A percentile compares a stretch with the other conserved stretches of the same genome.
phyloP scores from a whole-genome alignment of 2,888 invertebrate species.

The Papilio gigon region DNA sequence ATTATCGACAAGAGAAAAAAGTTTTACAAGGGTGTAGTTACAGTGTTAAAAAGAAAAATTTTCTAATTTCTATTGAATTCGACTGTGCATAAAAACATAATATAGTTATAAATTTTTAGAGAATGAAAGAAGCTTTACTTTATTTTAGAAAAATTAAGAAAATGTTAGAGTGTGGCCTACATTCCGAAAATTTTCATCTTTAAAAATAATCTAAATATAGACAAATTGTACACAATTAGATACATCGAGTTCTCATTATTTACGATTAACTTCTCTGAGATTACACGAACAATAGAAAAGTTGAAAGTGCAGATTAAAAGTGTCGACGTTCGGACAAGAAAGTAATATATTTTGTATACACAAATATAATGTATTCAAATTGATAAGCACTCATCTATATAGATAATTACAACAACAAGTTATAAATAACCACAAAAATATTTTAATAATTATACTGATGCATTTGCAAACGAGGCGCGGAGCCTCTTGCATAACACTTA shows the following conservation, averaged over 20 bases:
- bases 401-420: slow-evolving; percentile 54
- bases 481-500: slow-evolving; percentile 36
- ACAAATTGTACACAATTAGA: slow-evolving; percentile 16
- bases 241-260: slow-evolving; percentile 25
- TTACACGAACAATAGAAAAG: slow-evolving; percentile 15
- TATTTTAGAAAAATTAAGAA: too few relatives aligned
- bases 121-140: neutral
- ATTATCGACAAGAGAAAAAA: too few relatives aligned
- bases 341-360: slow-evolving; percentile 29
- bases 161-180: slow-evolving; percentile 18
- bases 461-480: slow-evolving; percentile 18
- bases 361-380: slow-evolving; percentile 31
- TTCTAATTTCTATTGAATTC: too few relatives aligned
- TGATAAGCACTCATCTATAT: slow-evolving; percentile 35
- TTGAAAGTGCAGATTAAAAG: slow-evolving; percentile 27
- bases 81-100: too few relatives aligned
- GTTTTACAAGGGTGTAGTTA: too few relatives aligned
- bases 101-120: too few relatives aligned
- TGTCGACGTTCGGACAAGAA: slow-evolving; percentile 21
- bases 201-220: slow-evolving; percentile 21
- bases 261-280: slow-evolving; percentile 7
- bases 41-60: too few relatives aligned
- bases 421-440: slow-evolving; percentile 62
- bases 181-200: neutral
- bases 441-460: slow-evolving; percentile 40